Conservation (phyloP, 2,888 invertebrate species). For the Bunonema sp. region DNA sequence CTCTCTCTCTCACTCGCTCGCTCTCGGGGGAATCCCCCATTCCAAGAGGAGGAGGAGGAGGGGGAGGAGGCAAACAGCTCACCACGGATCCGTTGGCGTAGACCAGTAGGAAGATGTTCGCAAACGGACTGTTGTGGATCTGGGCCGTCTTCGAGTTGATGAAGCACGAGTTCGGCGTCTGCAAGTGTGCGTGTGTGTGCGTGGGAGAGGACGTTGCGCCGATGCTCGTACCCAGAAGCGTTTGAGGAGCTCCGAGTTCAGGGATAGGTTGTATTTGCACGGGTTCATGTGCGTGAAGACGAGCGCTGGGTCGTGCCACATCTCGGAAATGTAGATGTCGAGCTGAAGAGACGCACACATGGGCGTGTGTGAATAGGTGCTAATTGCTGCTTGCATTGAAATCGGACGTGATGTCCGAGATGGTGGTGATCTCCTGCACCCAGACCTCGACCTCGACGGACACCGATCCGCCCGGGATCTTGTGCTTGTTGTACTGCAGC, state of each 20-base stretch:
- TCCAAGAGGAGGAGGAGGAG: no score
- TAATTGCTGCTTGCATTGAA: constrained; percentile 20
- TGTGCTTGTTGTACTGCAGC: constrained; percentile 36
- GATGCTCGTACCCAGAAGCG: constrained; percentile 2
- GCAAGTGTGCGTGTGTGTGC: constrained; percentile 19
- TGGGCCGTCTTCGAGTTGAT: constrained; percentile 44
- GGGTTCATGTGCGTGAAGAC: constrained; percentile 34
- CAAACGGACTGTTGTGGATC: constrained; percentile 42
- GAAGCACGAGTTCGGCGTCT: constrained; percentile 38
- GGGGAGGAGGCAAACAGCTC: no score
- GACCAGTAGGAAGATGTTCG: constrained; percentile 42
- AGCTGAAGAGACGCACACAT: constrained; percentile 18
- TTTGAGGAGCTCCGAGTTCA: constrained; percentile 34
- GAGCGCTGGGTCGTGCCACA: constrained; percentile 41
- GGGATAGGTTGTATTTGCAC: constrained; percentile 41
- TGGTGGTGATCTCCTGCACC: constrained; percentile 43
- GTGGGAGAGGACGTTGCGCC: constrained; percentile 5
- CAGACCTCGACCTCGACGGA: constrained; percentile 37
- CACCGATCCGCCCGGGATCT: constrained; percentile 41
- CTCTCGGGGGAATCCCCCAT: neutral
- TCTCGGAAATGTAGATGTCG: constrained; percentile 44
- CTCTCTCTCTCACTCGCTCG: neutral
- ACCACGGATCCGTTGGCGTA: constrained; percentile 43
- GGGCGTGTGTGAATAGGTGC: neutral
- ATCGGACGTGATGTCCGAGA: constrained; percentile 39